A percentile compares a stretch with the other conserved stretches of the same genome.
phyloP scores from a whole-genome alignment of 2,113 vertebrate genomes.

The Oryzias javanicus region DNA sequence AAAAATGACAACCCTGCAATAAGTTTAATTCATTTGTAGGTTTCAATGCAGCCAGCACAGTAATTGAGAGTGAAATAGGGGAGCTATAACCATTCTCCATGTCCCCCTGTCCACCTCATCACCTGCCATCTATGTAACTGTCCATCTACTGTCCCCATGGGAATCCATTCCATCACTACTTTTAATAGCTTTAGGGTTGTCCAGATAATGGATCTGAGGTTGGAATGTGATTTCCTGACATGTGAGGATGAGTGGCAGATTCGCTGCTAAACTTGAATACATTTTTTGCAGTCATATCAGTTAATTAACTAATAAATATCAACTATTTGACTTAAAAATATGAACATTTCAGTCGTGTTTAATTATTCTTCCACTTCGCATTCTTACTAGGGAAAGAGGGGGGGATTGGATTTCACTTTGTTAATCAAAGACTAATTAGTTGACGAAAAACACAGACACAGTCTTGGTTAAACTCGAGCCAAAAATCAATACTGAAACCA shows the following conservation, averaged over 20 bases:
- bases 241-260: constrained; percentile 35
- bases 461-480: constrained; percentile 39
- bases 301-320: not conserved
- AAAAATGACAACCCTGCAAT: constrained; percentile 44
- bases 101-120: constrained; percentile 64
- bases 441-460: constrained; percentile 18
- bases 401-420: constrained; percentile 7
- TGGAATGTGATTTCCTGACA: constrained; percentile 26
- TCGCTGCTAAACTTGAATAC: constrained; percentile 4
- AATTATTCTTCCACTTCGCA: too few relatives aligned
- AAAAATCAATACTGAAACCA: constrained; percentile 47
- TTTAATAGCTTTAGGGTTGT: constrained; percentile 61
- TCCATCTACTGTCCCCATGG: constrained; percentile 54
- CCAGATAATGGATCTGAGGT: constrained; percentile 59
- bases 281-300: constrained; percentile 2
- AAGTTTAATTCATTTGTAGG: constrained; percentile 58
- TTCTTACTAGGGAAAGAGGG: not conserved
- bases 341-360: not conserved
- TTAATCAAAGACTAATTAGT: constrained; percentile 33
- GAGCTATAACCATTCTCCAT: constrained; percentile 56
- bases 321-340: not conserved
- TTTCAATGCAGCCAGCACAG: constrained; percentile 42
- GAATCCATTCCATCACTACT: constrained; percentile 63
- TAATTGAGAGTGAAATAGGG: constrained; percentile 53
- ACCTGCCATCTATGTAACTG: constrained; percentile 65